Base-by-base conservation (phyloP, 1,140 invertebrate species). In the Lucilia cuprina region DNA sequence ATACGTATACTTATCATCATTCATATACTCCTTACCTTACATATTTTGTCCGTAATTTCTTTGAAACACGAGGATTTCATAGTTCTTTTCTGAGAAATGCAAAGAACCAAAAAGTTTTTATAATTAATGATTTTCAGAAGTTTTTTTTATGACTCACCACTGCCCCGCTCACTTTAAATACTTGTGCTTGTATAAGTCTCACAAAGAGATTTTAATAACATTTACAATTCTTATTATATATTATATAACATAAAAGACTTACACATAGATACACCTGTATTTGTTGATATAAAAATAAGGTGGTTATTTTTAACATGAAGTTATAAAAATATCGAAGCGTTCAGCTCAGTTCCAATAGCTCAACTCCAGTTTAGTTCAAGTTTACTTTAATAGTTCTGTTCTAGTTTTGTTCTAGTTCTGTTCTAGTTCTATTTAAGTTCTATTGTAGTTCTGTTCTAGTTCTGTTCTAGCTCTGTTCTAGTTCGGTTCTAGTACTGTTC, bases 151-250 rank as follows among this genome's bases (percentile, higher is more conserved):
- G 10, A 41, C 25, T 30, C 25, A 41, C 7, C 5, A 41, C 41
- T 41, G 41, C 41, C 41, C 41, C 41, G 5, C 41, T 41, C 25
- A 41, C 41, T 2, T 12, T 5, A 12, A 14, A 8, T 55, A 55
- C 50, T 4, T 55, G 7, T 12, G 3, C 13, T 55, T 55, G 50
- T 70, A 9, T 70, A 70, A 70, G 65, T n/a, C 19, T 25, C 19
- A 25, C 65, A 25, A 70, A 70, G 65, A 9, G 65, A 70, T 70
- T 70, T 21, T 70, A 19, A 70, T 21, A n/a, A 70, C 65, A 70
- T 70, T 70, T 70, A 70, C 65, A 70, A 70, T 70, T 70, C 65
- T 70, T 70, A 70, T 70, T 21, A 21, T 25, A 70, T 70, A 70
- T 21, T 70, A n/a, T 55, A 55, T 55, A 55, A 14, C 17, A 55